Evolutionary conservation across 2,888 invertebrate genomes (phyloP).

Genomic region (Epinotia ramella): DNA sequence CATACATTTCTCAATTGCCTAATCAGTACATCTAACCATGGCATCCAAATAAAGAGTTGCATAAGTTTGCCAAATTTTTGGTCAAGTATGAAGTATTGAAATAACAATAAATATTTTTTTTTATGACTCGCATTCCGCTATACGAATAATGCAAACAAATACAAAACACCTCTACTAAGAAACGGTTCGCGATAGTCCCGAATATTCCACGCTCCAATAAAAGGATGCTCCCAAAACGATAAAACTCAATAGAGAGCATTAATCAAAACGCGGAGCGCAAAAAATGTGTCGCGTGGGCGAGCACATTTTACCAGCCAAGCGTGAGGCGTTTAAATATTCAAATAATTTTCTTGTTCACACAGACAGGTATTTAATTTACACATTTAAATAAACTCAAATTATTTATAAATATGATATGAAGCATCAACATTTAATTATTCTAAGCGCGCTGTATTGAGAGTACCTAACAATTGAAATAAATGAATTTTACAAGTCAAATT

Average conservation of each 20-base stretch:
- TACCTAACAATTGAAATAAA: too few species aligned
- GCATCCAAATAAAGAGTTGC: too few species aligned
- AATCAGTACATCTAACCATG: too few species aligned
- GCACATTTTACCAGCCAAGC: conserved; percentile 51
- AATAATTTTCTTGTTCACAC: not conserved
- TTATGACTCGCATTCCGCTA: conserved; percentile 19
- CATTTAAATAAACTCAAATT: too few species aligned
- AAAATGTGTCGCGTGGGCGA: conserved; percentile 72
- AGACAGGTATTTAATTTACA: not conserved
- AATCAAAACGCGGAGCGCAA: conserved; percentile 78
- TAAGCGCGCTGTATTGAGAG: too few species aligned
- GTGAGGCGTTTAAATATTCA: conserved; percentile 1
- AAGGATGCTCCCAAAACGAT: conserved; percentile 74
- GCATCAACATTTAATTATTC: too few species aligned
- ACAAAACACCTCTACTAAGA: conserved; percentile 41
- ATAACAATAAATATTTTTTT: too few species aligned
- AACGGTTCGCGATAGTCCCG: conserved; percentile 49
- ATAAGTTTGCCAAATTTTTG: not conserved
- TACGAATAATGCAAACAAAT: conserved; percentile 26
- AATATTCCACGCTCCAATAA: conserved; percentile 58
- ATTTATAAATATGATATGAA: too few species aligned
- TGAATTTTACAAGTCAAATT: too few species aligned
- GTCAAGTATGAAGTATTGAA: not conserved
- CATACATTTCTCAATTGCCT: too few species aligned
- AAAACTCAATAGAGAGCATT: conserved; percentile 69